Evolutionary conservation across 2,797 vertebrate species (phyloP), one percentile per base, ranked within the genome.

Genomic region (Acrocephalus scirpaceus): DNA sequence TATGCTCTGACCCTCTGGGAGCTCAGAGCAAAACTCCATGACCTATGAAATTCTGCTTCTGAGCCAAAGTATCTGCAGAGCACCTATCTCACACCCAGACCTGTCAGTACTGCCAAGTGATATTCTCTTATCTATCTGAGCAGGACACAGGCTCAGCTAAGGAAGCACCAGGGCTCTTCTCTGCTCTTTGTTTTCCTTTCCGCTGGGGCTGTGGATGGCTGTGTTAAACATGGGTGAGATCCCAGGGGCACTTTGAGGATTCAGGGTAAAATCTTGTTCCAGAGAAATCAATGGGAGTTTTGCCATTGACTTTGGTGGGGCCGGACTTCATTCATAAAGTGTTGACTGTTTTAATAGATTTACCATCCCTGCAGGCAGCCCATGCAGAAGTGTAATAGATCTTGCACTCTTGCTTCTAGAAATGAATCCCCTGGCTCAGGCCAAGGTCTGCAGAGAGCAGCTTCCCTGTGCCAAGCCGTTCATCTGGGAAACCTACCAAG

Each of bases 351-450:
- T 15, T 40, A 91, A 94, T 44, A 57, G 79, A 82, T 70, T 86
- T 85, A 88, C 30, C 94, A 95, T 86, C 70, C 88, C 88, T 2
- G 15, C 67, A 61, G 93, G 90, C 92, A 94, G 77, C 90, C 91
- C 86, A n/a, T 64, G 80, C 85, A 92, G 64, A 29, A 64, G 76
- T 38, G 62, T 67, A 64, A 72, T 14, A 91, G 91, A 74, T 92
- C 58, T 45, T 67, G 62, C 62, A 36, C 76, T 94, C 74, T 44
- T 70, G 32, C 92, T 83, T 91, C 90, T 70, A 61, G n/a, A 90
- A 86, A 86, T 22, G 48, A 92, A 66, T 84, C 70, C n/a, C 75
- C 70, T 79, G 80, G 77, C 80, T 90, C 51, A 44, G 70, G 73
- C 83, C 4, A 18, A 90, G 70, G 45, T 53, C 90, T 87, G 71